Base-by-base conservation (phyloP, 2,113 vertebrate species). In the Morone saxatilis region DNA sequence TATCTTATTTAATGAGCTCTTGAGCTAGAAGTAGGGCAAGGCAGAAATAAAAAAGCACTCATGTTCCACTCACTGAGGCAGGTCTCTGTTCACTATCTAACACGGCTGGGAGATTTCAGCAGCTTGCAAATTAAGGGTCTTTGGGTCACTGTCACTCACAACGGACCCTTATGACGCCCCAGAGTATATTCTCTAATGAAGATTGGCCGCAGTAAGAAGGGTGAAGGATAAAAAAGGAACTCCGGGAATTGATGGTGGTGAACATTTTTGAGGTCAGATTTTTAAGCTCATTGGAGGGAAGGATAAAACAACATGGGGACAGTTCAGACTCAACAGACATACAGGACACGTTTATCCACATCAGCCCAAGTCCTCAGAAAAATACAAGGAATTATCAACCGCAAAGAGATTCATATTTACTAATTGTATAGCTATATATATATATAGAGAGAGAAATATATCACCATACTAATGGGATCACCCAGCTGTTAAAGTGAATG, bases 1-100 rank as follows among this genome's bases (percentile, higher is more conserved):
- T 54, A 85, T 92, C 71, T 76, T 86, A 81, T 80, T 83, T 93
- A 92, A 94, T 90, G 90, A 94, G 90, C 85, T 87, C 59, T 86
- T 75, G 53, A 78, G 72, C 74, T 71, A 13, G 51, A 94, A 94
- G 86, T 91, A 92, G 89, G 88, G 48, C 83, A 91, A 71, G 53
- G 66, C 54, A 8, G 56, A 88, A 86, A 89, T 82, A 72, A 89
- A 86, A 31, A 77, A 47, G 56, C 40, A 38, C 50, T 80, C 4
- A 63, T 71, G 51, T 72, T 79, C 65, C 53, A 20, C 57, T 70
- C 70, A 74, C 43, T 20, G 59, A 79, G 47, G 81, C 76, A 71
- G 40, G 82, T 71, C 68, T 69, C 43, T 72, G n/a, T 31, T 82
- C 63, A 47, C 66, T 13, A 53, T 71, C 51, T 40, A 56, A 51